Conservation (phyloP, 1,140 invertebrate genomes). For the Brachionus calyciflorus region DNA sequence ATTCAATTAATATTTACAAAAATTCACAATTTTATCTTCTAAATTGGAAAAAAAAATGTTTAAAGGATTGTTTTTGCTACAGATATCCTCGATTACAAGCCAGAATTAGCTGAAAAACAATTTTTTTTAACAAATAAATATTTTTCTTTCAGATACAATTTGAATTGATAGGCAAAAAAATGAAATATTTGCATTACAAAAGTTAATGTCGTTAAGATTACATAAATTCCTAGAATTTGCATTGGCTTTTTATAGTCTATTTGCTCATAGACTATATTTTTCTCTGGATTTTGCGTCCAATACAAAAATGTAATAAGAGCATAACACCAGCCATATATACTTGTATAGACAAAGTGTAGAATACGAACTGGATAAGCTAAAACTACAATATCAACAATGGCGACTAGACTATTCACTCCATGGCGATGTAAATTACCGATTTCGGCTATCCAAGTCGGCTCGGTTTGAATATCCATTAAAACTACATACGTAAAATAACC, state of each 20-base stretch:
- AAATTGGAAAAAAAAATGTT: no score
- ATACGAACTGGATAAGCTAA: constrained; percentile 36
- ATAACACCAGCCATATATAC: constrained; percentile 30
- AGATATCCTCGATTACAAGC: neutral
- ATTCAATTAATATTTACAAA: no score
- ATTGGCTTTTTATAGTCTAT: constrained; percentile 33
- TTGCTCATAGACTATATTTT: constrained; percentile 39
- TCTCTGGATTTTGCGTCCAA: neutral
- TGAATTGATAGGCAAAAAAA: constrained; percentile 39
- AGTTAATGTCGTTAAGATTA: neutral
- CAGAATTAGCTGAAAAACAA: constrained; percentile 6
- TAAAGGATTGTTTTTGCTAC: no score
- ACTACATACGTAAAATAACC: constrained; percentile 43
- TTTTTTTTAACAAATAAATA: constrained; percentile 27
- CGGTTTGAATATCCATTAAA: constrained; percentile 32
- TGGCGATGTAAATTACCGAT: constrained; percentile 39
- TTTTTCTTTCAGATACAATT: constrained; percentile 41
- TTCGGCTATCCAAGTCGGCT: constrained; percentile 25
- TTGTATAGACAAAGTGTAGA: constrained; percentile 44
- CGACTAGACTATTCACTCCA: constrained; percentile 38
- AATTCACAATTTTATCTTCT: no score
- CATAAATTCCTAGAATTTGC: neutral
- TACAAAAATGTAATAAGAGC: constrained; percentile 31
- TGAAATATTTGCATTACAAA: constrained; percentile 38
- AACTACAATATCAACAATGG: constrained; percentile 33